phyloP scores from a whole-genome alignment of 1,140 invertebrate species.

The Zophobas atratus region DNA sequence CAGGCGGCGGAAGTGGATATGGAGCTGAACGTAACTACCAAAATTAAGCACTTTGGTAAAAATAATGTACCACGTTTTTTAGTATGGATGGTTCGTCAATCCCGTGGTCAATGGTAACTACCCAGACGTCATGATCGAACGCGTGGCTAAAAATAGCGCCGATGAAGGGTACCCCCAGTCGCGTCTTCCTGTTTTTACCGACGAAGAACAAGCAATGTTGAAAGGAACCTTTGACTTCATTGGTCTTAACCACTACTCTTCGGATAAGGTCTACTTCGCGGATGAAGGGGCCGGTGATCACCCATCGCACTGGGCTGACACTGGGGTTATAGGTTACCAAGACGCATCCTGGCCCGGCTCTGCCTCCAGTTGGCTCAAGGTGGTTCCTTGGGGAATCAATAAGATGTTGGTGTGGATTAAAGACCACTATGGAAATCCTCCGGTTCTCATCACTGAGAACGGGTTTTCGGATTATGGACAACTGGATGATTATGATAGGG shows the following conservation, averaged over 20 bases:
- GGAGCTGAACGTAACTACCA: conserved; percentile 14
- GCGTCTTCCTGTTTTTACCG: conserved; percentile 75
- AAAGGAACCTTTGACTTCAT: conserved; percentile 76
- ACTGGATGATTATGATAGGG: conserved; percentile 48
- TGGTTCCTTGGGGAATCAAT: conserved; percentile 68
- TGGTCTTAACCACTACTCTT: conserved; percentile 75
- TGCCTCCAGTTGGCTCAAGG: conserved; percentile 26
- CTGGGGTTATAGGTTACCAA: background rate
- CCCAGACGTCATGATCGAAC: conserved; percentile 73
- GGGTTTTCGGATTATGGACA: conserved; percentile 68
- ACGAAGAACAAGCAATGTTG: conserved; percentile 72
- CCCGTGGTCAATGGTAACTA: conserved; percentile 79
- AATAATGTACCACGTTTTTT: conserved; percentile 63
- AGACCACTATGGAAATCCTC: conserved; percentile 74
- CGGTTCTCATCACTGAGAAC: conserved; percentile 77
- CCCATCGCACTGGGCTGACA: conserved; percentile 22
- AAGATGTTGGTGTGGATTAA: conserved; percentile 76
- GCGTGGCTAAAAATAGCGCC: conserved; percentile 71
- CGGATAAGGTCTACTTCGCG: conserved; percentile 41
- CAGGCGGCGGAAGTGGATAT: conserved; percentile 25
- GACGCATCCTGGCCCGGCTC: conserved; percentile 6
- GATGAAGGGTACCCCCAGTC: conserved; percentile 73
- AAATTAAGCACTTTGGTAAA: background rate
- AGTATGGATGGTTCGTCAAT: conserved; percentile 73
- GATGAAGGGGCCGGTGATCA: background rate